Evolutionary conservation across 1,140 invertebrate genomes (phyloP), one percentile per base, ranked within the genome.

Genomic region (Brachionus calyciflorus): DNA sequence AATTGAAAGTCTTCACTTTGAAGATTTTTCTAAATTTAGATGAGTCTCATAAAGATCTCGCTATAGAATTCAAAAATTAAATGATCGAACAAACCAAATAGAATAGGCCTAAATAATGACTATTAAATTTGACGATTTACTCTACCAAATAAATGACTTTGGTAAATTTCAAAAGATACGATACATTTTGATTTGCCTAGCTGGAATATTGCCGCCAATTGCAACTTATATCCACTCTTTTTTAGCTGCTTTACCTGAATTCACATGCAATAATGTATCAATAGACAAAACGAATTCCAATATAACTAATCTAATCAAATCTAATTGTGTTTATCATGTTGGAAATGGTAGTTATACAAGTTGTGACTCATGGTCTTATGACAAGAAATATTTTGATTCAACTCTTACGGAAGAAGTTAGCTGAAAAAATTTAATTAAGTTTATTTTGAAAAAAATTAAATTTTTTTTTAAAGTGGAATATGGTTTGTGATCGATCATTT

Each of bases 401-500:
- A 69, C 63, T 14, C 24, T 69, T 14, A 48, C 44, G 3, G 63
- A 69, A 69, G 63, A 69, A 28, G 63, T 69, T 48, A 69, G 24
- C 24, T 44, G 10, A 53, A 53, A 53, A 12, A 30, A 30, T 10
- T 14, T 14, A 30, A 30, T 5, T 30, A 57, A 37, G 3, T 26
- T 57, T 14, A 5, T 9, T 37, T 37, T 37, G 9, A 9, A 9
- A 3, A 5, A 14, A 57, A 14, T 10, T 57, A 57, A 57, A 12
- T 24, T 57, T 30, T 57, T 41, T 41, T 48, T 53, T 48, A 26
- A 49, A 77, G 40, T 77, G 75, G 75, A 24, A 44, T 10, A 46
- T 77, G 55, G 53, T 77, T 26, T 77, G 75, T 44, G 75, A 77
- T 49, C 37, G 57, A 10, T 48, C 37, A 26, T 28, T 37, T 30